Percentiles rank a stretch among this genome's conserved stretches.
phyloP scores from a whole-genome alignment of 2,888 invertebrate species.

The Drosophila yooni region DNA sequence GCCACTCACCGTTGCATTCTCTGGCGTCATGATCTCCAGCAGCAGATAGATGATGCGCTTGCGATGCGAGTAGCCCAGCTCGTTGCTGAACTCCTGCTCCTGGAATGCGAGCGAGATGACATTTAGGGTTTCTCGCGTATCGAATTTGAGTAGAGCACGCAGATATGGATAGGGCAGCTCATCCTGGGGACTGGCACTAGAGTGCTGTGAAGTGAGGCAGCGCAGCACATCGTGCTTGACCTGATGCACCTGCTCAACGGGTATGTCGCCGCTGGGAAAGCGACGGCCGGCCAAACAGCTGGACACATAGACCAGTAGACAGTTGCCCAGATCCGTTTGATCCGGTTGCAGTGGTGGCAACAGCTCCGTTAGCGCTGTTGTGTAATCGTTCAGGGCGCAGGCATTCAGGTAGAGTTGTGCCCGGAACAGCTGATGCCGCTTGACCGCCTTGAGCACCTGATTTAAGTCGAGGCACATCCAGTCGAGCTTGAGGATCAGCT shows the following conservation, averaged over 20 bases:
- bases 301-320: slow-evolving; percentile 93
- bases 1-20: slow-evolving; percentile 88
- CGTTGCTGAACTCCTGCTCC: slow-evolving; percentile 91
- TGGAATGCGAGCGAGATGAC: slow-evolving; percentile 94
- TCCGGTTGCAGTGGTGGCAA: slow-evolving; percentile 86
- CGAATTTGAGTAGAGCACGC: slow-evolving; percentile 91
- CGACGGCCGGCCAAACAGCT: slow-evolving; percentile 94
- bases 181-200: slow-evolving; percentile 87
- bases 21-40: slow-evolving; percentile 89
- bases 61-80: slow-evolving; percentile 89
- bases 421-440: slow-evolving; percentile 82
- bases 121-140: slow-evolving; percentile 93
- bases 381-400: slow-evolving; percentile 90
- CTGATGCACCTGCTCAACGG: slow-evolving; percentile 87
- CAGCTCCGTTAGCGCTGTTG: slow-evolving; percentile 90
- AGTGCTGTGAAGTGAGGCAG: slow-evolving; percentile 89
- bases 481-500: slow-evolving; percentile 90
- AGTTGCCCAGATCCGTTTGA: slow-evolving; percentile 89
- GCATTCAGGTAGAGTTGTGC: slow-evolving; percentile 90
- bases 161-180: slow-evolving; percentile 90
- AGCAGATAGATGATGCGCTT: slow-evolving; percentile 92
- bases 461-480: slow-evolving; percentile 91
- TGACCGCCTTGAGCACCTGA: slow-evolving; percentile 86
- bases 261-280: slow-evolving; percentile 91
- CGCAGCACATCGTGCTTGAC: slow-evolving; percentile 91